Evolutionary conservation across 92 coral and sea anemone species (phyloP), one percentile per base, ranked within the genome.

Genomic region (Epizoanthus fatuus): DNA sequence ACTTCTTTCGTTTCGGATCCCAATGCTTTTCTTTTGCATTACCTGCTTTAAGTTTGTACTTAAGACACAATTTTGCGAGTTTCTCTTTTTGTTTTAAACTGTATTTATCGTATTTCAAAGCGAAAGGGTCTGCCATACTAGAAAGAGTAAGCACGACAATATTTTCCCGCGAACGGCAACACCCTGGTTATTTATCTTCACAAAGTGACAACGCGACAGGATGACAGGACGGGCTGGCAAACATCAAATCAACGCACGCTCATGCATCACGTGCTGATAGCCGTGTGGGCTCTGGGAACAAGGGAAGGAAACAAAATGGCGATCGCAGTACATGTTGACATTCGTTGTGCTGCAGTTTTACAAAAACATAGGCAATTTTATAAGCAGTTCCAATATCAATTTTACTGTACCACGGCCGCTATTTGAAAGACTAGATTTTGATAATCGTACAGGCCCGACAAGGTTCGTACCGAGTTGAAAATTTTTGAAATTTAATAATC

Each of bases 311-410:
- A 72, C 79, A 72, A 72, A 72, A 72, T 72, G 79, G 79, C 63
- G 63, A 72, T 52, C 59, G 79, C 63, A 72, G 77, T 51, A 35
- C 51, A 38, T 39, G 74, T 69, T 69, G 56, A 73, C 79, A 73
- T 73, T 29, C 77, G 60, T 72, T 72, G 77, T 72, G 39, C 77
- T 73, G 79, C 79, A 73, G 79, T 73, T 73, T 73, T 73, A 73
- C 79, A 73, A 73, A 73, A 51, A 73, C 63, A 73, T 73, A 52
- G 79, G 79, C 79, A 73, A 73, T 73, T 52, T 73, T 73, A 25
- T 51, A 73, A 73, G 79, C 77, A 51, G 77, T 72, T 72, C 77
- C 77, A 72, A 72, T 49, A 72, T 73, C 42, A 73, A 11, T 73
- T 73, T 73, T 73, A 52, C 63, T 73, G 79, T 73, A 73, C 79